These are phyloP conservation scores for Rhombomys opimus DNA, from an alignment of 2,113 vertebrate species.

Conservation along the genomic window DNA sequence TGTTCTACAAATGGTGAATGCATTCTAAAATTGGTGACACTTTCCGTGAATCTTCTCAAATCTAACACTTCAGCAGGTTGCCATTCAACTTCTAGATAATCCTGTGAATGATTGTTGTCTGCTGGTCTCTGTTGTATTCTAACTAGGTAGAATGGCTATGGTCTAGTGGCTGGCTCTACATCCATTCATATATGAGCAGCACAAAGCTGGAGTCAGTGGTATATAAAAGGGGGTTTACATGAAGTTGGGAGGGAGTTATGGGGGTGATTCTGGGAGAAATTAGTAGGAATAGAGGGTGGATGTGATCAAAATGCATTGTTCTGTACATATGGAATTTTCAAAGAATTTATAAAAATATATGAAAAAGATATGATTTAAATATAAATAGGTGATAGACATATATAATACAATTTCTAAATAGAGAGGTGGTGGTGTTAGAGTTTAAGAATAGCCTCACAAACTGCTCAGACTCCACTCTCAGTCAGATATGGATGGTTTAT, in stretches of 20 bases:
- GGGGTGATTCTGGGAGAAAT: not conserved
- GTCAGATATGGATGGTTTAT: too few relatives aligned
- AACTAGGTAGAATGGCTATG: not conserved
- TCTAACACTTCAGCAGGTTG: too few relatives aligned
- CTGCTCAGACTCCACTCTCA: too few relatives aligned
- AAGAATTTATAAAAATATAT: not conserved
- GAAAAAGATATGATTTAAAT: not conserved
- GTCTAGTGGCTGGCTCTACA: not conserved
- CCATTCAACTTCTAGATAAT: too few relatives aligned
- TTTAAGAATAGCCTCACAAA: too few relatives aligned
- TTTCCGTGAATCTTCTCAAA: too few relatives aligned
- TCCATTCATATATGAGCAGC: not conserved
- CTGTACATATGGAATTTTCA: not conserved
- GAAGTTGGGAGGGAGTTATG: too few relatives aligned
- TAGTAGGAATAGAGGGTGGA: not conserved
- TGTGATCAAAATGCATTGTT: not conserved
- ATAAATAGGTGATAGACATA: not conserved
- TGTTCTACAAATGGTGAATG: too few relatives aligned
- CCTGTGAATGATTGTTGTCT: too few relatives aligned
- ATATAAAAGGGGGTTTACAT: not conserved
- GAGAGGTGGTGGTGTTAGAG: not conserved
- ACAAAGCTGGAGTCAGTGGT: too few relatives aligned
- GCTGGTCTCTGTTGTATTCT: too few relatives aligned
- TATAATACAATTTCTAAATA: not conserved
- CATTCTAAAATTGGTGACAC: too few relatives aligned